Base-by-base conservation (phyloP, 2,797 vertebrate species). In the Tadarida brasiliensis region DNA sequence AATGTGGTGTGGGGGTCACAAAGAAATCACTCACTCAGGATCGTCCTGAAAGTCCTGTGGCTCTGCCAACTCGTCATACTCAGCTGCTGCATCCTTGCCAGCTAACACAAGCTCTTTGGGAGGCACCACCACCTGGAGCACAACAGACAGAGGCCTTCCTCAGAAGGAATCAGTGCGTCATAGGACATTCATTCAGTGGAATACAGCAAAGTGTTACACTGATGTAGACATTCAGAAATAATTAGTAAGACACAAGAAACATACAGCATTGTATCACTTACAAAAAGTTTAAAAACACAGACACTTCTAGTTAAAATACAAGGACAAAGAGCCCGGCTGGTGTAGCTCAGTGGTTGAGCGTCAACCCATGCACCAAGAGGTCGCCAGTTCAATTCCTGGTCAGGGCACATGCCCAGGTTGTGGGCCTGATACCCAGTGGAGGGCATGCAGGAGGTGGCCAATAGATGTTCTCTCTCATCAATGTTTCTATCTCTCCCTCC, bases 21-120 rank as follows among this genome's bases (percentile, higher is more conserved):
- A 47, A 86, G 30, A 61, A 35, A 4, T 87, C 87, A 98, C 99
- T 99, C 98, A 99, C 99, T 99, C 99, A 86, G 99, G 99, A 97
- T 99, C 99, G 51, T 99, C 99, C 98, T 99, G 99, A 97, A 99
- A 99, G 98, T 99, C 99, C 54, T 99, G 99, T 47, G 99, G 99
- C 95, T 99, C 99, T 56, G 99, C 99, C 98, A 99, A 98, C 96
- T 99, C 99, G 70, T 99, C 99, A 1, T 99, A 99, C 89, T 99
- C 99, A 1, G 99, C 99, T 0, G 99, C 99, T 59, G 99, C 99
- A 89, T 99, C 99, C 98, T 99, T 99, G 94, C 99, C 99, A 59
- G 99, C 99, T 97, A 99, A 97, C 26, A 99, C 96, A 73, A 99
- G 98, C 95, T 99, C 99, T 98, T 99, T 99, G 83, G 99, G 98